These are phyloP conservation scores for Bovichtus diacanthus DNA, from an alignment of 2,797 vertebrate species.

Conservation along the genomic window DNA sequence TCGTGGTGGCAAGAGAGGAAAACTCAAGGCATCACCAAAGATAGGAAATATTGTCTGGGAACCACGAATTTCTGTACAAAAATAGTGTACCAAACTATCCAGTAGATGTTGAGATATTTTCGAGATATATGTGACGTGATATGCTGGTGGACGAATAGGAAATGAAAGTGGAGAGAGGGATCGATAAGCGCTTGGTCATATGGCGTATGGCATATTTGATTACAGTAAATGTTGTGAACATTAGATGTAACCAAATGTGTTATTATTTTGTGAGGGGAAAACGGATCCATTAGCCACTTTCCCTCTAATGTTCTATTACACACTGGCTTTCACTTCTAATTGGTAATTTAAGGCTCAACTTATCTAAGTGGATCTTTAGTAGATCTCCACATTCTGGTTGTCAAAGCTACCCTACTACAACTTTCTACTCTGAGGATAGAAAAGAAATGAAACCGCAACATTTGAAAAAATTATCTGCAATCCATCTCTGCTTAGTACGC, in stretches of 20 bases:
- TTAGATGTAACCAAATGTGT: conserved; percentile 1
- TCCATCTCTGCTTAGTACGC: not conserved
- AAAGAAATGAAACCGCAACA: not conserved
- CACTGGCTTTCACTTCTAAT: conserved; percentile 11
- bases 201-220: not conserved
- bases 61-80: not conserved
- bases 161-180: not conserved
- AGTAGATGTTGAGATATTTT: not conserved
- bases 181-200: no score
- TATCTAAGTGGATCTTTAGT: not conserved
- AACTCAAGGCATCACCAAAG: no score
- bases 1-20: no score
- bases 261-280: not conserved
- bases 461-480: not conserved
- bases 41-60: no score
- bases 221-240: not conserved
- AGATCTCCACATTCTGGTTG: conserved; percentile 4
- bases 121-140: no score
- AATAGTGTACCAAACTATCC: no score
- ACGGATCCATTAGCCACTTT: not conserved
- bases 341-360: conserved; percentile 24
- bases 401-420: no score
- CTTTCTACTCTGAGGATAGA: not conserved
- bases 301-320: conserved; percentile 14
- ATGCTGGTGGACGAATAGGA: not conserved